Percentiles rank a stretch among this genome's conserved stretches.
These are phyloP conservation scores for Benthosema pterotum DNA, from an alignment of 2,797 vertebrate species.

Conservation along the genomic window DNA sequence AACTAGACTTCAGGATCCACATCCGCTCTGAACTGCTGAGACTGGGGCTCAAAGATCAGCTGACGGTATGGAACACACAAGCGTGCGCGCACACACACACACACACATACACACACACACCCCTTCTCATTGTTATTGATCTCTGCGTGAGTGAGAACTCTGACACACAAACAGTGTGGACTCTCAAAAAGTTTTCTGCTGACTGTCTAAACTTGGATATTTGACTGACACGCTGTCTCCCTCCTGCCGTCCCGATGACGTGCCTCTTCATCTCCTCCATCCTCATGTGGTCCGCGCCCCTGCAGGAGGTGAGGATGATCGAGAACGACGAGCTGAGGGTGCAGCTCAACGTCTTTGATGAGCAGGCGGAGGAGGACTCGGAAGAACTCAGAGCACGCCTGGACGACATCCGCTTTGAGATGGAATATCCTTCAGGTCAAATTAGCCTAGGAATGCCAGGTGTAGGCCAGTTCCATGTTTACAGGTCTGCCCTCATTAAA, in stretches of 20 bases:
- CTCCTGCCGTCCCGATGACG: conserved; percentile 16
- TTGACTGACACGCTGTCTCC: conserved; percentile 24
- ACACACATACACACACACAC: neutral
- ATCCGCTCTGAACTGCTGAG: conserved; percentile 91
- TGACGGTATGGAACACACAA: conserved; percentile 76
- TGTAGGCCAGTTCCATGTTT: too few species aligned
- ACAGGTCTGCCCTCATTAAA: neutral
- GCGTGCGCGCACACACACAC: neutral
- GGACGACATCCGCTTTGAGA: conserved; percentile 90
- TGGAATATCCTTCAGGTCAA: conserved; percentile 91
- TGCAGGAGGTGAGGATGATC: conserved; percentile 85
- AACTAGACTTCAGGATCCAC: conserved; percentile 93
- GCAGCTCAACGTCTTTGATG: conserved; percentile 88
- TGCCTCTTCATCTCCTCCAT: conserved; percentile 31
- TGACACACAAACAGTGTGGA: neutral
- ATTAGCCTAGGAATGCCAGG: neutral
- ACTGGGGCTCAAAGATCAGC: conserved; percentile 81
- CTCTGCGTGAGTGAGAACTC: too few species aligned
- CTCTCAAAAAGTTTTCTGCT: conserved; percentile 2
- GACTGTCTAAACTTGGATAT: conserved; percentile 33
- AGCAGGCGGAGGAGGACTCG: conserved; percentile 89
- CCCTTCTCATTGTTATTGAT: too few species aligned
- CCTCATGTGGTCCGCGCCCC: conserved; percentile 24
- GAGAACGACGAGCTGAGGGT: conserved; percentile 92
- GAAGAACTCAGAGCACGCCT: conserved; percentile 87